A percentile compares a stretch with the other conserved stretches of the same genome.
Evolutionary conservation across 1,140 invertebrate genomes (phyloP).

Genomic region (Diabrotica virgifera): DNA sequence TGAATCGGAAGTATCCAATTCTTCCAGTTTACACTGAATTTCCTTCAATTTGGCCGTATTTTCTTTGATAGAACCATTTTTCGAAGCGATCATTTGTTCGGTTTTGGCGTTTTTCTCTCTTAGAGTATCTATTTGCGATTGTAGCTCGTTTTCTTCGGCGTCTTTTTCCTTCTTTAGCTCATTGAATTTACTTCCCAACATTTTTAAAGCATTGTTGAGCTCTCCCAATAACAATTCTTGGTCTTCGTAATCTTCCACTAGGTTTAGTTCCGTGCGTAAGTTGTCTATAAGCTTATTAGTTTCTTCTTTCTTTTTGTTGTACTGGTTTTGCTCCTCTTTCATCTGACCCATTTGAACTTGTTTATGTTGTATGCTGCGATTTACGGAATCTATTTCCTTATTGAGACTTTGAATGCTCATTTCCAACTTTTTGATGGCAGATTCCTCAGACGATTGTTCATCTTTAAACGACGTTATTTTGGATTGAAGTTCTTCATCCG

Average conservation of each 20-base stretch:
- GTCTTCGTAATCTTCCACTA: slow-evolving; percentile 10
- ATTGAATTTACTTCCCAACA: slow-evolving; percentile 10
- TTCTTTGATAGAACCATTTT: slow-evolving; percentile 48
- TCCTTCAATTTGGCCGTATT: slow-evolving; percentile 47
- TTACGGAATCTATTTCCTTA: slow-evolving; percentile 27
- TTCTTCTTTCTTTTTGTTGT: slow-evolving; percentile 39
- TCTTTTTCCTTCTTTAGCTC: slow-evolving; percentile 36
- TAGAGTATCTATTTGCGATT: slow-evolving; percentile 50
- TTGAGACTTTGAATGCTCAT: slow-evolving; percentile 29
- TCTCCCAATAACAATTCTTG: neutral
- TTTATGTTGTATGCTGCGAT: slow-evolving; percentile 34
- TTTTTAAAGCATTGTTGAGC: slow-evolving; percentile 20
- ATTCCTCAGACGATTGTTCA: slow-evolving; percentile 33
- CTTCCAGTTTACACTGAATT: slow-evolving; percentile 42
- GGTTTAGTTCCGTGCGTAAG: slow-evolving; percentile 33
- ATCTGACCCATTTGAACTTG: slow-evolving; percentile 45
- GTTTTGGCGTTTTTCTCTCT: slow-evolving; percentile 48
- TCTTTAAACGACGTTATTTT: slow-evolving; percentile 41
- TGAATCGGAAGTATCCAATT: slow-evolving; percentile 41
- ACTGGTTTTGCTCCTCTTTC: slow-evolving; percentile 42
- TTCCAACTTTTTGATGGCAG: slow-evolving; percentile 30
- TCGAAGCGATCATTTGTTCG: slow-evolving; percentile 49
- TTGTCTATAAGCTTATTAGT: slow-evolving; percentile 40
- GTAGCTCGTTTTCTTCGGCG: slow-evolving; percentile 47
- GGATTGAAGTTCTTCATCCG: slow-evolving; percentile 56